Base-by-base conservation (phyloP, 92 coral and sea anemone genomes). In the Zoanthus sansibaricus region DNA sequence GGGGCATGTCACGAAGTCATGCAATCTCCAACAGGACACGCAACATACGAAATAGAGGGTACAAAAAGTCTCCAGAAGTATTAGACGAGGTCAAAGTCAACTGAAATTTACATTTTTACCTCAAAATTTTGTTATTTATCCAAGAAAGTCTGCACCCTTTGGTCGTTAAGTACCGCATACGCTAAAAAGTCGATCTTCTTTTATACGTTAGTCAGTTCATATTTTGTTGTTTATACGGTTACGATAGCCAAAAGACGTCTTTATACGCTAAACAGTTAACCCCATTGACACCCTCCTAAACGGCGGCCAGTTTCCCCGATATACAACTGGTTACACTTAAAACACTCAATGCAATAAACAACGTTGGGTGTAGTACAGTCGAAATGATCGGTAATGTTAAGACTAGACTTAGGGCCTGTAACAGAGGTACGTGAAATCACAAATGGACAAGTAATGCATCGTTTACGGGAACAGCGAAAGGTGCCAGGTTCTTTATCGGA, bases 171-270 rank as follows among this genome's bases (percentile, higher is more conserved):
- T 59, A 79, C 85, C 75, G 45, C 52, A 80, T 80, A 80, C 86
- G 51, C 75, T 32, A 64, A 59, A 80, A 80, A 80, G 75, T 80
- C 75, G 25, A 61, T 62, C 73, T 30, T 44, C 31, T 61, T 62
- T 80, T 61, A 80, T 80, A 80, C 86, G 86, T 80, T 80, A 80
- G 86, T 51, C 86, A 80, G 76, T 80, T 80, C 47, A 33, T 80
- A 80, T 80, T 80, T 59, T 21, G 86, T 62, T 33, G 75, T 80
- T 80, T 64, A 80, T 80, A 80, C 75, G 86, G 44, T 80, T 80
- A 80, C 76, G 86, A 62, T 25, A 62, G 59, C 86, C 54, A 64
- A 80, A 80, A 58, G 18, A 12, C 66, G 18, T 58, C 66, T 12
- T 58, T 58, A 58, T 58, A 58, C 66, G 66, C 66, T 80, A 80